Evolutionary conservation across 2,797 vertebrate species (phyloP), one percentile per base, ranked within the genome.

Genomic region (Urocyon cinereoargenteus): DNA sequence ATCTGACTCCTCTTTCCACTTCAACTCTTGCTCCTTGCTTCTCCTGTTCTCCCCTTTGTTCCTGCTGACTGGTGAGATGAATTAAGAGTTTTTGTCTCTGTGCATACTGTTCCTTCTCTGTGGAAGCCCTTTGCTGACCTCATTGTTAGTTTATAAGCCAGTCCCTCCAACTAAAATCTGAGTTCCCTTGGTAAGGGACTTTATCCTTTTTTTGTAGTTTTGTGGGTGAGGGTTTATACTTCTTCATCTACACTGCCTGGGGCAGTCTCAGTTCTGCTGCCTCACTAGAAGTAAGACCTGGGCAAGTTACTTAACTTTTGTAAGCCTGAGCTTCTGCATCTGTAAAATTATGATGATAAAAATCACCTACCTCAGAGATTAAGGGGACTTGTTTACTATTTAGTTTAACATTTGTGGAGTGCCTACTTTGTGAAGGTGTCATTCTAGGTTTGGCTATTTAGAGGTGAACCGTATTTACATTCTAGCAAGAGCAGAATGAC

Each of bases 401-500:
- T 18, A 57, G 5, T 75, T 75, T 90, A 51, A 62, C 16, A 40
- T 55, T 62, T 86, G 59, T 57, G 64, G 40, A 88, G 49, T 45
- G 22, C 57, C 72, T 49, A 0, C 75, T 92, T 81, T 22, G 26
- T 81, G 34, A 85, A 55, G 82, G 34, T 91, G 28, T 66, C 57
- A 55, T 88, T 86, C 31, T 70, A 31, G 77, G n/a, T 90, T 12
- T 68, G 36, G 51, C 40, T 40, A 78, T 83, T 78, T 91, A 86
- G 55, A 51, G 26, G 19, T 79, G 15, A 94, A 40, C 34, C 45
- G 92, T 40, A 34, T 61, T 81, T 94, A 70, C 1, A 24, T 82
- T 91, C 49, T 36, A 31, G 59, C 26, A 75, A 68, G 57, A 93
- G n/a, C 83, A 93, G 86, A 93, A 89, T 26, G 59, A 68, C 51